These are phyloP conservation scores for Panthera tigris DNA, from an alignment of 2,113 vertebrate genomes.

Conservation along the genomic window DNA sequence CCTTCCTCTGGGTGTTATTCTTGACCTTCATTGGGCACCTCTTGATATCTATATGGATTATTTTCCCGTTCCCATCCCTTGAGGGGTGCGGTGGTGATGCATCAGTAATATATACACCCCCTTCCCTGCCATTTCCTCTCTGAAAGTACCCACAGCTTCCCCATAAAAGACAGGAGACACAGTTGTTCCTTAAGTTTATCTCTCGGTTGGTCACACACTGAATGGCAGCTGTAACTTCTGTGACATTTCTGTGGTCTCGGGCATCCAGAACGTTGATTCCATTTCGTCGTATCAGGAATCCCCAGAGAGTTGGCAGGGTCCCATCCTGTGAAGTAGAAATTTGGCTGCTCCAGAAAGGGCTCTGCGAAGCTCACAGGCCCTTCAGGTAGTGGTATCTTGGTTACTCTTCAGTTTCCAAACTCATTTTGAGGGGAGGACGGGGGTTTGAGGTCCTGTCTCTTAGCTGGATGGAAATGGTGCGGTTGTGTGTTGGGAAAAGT, in stretches of 20 bases:
- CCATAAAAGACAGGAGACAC: not conserved
- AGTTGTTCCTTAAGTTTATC: not conserved
- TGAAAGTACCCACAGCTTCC: not conserved
- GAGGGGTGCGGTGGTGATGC: fast-evolving
- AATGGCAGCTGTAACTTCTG: not conserved
- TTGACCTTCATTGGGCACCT: fast-evolving
- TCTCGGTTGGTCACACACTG: not conserved
- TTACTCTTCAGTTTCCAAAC: not conserved
- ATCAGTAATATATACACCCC: too few species aligned
- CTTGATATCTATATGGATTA: too few species aligned
- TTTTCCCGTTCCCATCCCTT: not conserved
- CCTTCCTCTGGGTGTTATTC: not conserved
- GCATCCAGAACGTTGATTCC: too few species aligned
- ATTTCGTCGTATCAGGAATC: not conserved
- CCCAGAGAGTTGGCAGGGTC: not conserved
- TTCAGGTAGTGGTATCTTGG: not conserved
- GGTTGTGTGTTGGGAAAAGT: not conserved
- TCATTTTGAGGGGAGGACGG: not conserved
- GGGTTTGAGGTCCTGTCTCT: not conserved
- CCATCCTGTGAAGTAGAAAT: not conserved
- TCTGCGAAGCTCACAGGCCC: not conserved
- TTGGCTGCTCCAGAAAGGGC: not conserved
- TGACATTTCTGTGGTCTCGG: not conserved
- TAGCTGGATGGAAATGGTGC: not conserved
- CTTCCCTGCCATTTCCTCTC: not conserved